Percentiles rank a stretch among this genome's conserved stretches.
Evolutionary conservation across 2,888 invertebrate species (phyloP).

Genomic region (Myopa testacea): DNA sequence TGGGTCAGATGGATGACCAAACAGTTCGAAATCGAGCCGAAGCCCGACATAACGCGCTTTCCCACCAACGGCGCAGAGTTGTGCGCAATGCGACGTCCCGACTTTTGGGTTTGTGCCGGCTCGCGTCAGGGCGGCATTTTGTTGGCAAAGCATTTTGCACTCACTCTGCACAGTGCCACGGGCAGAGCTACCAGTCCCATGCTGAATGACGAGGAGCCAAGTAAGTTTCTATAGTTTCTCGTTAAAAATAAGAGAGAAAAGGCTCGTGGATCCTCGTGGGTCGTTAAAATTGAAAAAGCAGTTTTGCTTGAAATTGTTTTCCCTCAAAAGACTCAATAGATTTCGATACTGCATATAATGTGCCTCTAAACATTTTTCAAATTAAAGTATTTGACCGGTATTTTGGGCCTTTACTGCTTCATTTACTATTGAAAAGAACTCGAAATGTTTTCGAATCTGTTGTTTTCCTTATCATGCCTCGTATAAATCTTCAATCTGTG

Average conservation of each 20-base stretch:
- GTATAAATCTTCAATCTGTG: constrained; percentile 11
- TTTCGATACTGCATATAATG: no score
- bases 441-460: no score
- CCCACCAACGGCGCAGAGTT: constrained; percentile 72
- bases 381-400: no score
- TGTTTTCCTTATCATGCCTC: background rate
- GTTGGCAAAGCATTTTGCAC: constrained; percentile 74
- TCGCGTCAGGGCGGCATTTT: constrained; percentile 70
- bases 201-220: constrained; percentile 70
- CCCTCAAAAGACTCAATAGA: no score
- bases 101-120: constrained; percentile 72
- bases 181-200: constrained; percentile 73
- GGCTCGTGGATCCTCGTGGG: no score
- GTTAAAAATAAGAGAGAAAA: no score
- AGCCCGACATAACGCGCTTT: constrained; percentile 70
- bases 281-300: no score
- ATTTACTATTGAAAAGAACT: no score
- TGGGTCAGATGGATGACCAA: constrained; percentile 76
- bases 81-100: constrained; percentile 73
- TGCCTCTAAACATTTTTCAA: no score
- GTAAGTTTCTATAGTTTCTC: constrained; percentile 55
- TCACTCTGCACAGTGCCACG: constrained; percentile 72
- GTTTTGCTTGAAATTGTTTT: no score
- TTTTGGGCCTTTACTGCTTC: no score
- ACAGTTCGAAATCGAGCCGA: constrained; percentile 72